Base-by-base conservation (phyloP, 2,797 vertebrate genomes). In the Telmatherina bonti region DNA sequence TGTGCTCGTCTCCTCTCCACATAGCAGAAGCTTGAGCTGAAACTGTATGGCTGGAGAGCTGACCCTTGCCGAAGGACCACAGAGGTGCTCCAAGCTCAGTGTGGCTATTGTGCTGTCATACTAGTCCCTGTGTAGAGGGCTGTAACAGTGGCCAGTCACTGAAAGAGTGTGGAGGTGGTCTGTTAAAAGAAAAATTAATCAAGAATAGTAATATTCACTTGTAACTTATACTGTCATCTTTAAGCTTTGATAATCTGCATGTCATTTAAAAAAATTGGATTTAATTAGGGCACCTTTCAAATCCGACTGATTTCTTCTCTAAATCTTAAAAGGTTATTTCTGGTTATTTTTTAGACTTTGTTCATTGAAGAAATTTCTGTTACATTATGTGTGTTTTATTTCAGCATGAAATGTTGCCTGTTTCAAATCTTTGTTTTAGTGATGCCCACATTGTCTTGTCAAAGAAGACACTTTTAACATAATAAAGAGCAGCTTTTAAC, bases 1-100 rank as follows among this genome's bases (percentile, higher is more conserved):
- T 64, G 72, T 24, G 70, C 83, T 65, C 59, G 31, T 72, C 86
- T 75, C 79, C 83, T 74, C 74, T 62, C 81, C 66, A 11, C 74
- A 22, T 65, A 26, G 65, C 72, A 56, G 75, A 85, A 85, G 87
- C 91, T 90, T 76, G 85, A 91, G 85, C 82, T 82, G 86, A 64
- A 87, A 88, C 85, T 65, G 79, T 30, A 30, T n/a, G 52, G 85
- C 79, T 88, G 76, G 80, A 92, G 89, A 81, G 89, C 69, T 89
- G 84, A 92, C 91, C 84, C 82, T 65, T 62, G 16, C 82, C 38
- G 79, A 88, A 84, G 88, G 78, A 78, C 70, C 67, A 1, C 72
- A 4, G 82, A 83, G 75, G 82, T 57, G 81, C 73, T 76, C 24
- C 67, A 9, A 43, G 79, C 70, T 31, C 63, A 0, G 64, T 26